phyloP scores from a whole-genome alignment of 2,113 vertebrate genomes.

The Tachycineta bicolor region DNA sequence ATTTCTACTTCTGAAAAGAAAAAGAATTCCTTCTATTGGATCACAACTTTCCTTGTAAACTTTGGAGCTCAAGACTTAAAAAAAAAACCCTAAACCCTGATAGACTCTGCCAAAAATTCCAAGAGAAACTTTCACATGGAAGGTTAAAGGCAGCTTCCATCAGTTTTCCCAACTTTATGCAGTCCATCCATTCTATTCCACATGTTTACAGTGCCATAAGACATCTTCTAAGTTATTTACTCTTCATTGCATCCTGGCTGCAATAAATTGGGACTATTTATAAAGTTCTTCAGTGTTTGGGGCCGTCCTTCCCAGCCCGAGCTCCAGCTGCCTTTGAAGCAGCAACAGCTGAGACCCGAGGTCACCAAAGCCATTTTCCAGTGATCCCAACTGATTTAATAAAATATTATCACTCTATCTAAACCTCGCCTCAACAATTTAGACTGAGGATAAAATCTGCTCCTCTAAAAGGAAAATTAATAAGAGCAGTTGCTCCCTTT shows the following conservation, averaged over 20 bases:
- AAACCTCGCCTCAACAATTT: background rate
- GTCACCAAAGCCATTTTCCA: background rate
- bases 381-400: background rate
- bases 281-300: background rate
- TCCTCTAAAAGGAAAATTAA: background rate
- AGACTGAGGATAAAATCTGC: background rate
- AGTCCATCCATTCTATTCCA: background rate
- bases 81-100: background rate
- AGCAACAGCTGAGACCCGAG: background rate
- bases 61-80: background rate
- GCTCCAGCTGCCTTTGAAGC: background rate
- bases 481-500: background rate
- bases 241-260: slow-evolving; percentile 8
- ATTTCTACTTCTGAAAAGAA: background rate
- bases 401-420: background rate
- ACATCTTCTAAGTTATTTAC: background rate
- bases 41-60: background rate
- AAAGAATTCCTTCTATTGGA: background rate
- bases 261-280: slow-evolving; percentile 14
- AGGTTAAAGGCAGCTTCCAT: background rate
- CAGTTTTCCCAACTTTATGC: background rate
- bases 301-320: background rate
- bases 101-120: background rate
- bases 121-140: background rate
- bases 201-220: background rate